Percentiles rank a stretch among this genome's conserved stretches.
Conservation (phyloP, 92 coral and sea anemone genomes). For the Paramuricea clavata region DNA sequence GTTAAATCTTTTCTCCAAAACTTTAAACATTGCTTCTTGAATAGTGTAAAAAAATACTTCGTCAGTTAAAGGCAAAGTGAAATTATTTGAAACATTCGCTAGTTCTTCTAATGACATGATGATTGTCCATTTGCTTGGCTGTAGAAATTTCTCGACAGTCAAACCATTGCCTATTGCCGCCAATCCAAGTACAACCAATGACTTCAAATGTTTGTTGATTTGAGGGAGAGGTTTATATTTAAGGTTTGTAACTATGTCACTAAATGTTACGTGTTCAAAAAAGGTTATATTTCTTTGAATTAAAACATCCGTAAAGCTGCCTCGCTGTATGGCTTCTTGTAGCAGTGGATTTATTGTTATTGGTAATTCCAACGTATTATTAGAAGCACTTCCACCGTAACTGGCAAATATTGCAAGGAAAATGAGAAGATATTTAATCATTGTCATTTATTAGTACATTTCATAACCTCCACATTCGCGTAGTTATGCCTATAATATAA, state of each 20-base stretch:
- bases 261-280: slow-evolving; percentile 24
- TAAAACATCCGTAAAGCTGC: neutral
- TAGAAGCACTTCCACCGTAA: neutral
- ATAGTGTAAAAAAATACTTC: neutral
- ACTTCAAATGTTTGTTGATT: neutral
- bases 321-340: slow-evolving; percentile 12
- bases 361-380: slow-evolving; percentile 26
- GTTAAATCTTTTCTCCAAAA: slow-evolving; percentile 38
- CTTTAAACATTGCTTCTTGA: slow-evolving; percentile 45
- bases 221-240: neutral
- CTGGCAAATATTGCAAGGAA: neutral
- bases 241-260: slow-evolving; percentile 9
- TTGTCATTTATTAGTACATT: too few relatives aligned
- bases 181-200: neutral
- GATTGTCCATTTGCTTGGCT: slow-evolving; percentile 46
- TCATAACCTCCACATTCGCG: too few relatives aligned
- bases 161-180: slow-evolving; percentile 15
- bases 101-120: slow-evolving; percentile 14
- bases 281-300: neutral
- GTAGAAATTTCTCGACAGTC: neutral
- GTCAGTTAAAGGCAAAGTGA: slow-evolving; percentile 15
- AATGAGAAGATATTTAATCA: neutral
- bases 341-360: slow-evolving; percentile 38
- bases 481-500: too few relatives aligned
- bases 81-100: slow-evolving; percentile 11